These are phyloP conservation scores for Vanessa tameamea DNA, from an alignment of 1,140 invertebrate species.

Conservation along the genomic window DNA sequence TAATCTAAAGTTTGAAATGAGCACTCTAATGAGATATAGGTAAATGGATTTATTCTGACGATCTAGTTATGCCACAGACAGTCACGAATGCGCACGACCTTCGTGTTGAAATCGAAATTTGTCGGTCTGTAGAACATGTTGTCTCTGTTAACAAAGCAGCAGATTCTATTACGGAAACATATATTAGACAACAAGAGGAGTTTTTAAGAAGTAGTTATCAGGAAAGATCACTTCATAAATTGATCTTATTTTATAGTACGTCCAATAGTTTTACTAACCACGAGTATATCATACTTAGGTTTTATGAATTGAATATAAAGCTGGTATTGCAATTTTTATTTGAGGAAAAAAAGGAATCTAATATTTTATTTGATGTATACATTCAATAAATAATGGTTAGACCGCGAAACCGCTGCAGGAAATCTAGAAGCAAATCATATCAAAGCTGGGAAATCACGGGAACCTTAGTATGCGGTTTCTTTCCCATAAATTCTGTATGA, in stretches of 20 bases:
- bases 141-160: constrained; percentile 29
- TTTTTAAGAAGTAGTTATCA: background rate
- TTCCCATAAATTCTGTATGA: constrained; percentile 66
- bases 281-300: too few species aligned
- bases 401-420: constrained; percentile 71
- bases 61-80: constrained; percentile 66
- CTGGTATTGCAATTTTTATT: constrained; percentile 7
- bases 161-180: constrained; percentile 21
- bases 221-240: too few species aligned
- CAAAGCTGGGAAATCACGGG: constrained; percentile 62
- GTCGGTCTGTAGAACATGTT: constrained; percentile 35
- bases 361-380: constrained; percentile 68
- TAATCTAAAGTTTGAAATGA: constrained; percentile 61
- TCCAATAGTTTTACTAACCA: too few species aligned
- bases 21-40: constrained; percentile 56
- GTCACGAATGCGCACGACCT: constrained; percentile 67
- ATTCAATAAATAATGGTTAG: constrained; percentile 66
- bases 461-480: constrained; percentile 66
- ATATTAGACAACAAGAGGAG: constrained; percentile 10
- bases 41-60: constrained; percentile 60
- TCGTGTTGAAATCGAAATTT: constrained; percentile 65
- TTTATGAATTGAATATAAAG: background rate
- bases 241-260: too few species aligned
- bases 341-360: constrained; percentile 46
- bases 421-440: constrained; percentile 74